Percentiles rank a stretch among this genome's conserved stretches.
Evolutionary conservation across 2,797 vertebrate species (phyloP).

Genomic region (Anomalospiza imberbis): DNA sequence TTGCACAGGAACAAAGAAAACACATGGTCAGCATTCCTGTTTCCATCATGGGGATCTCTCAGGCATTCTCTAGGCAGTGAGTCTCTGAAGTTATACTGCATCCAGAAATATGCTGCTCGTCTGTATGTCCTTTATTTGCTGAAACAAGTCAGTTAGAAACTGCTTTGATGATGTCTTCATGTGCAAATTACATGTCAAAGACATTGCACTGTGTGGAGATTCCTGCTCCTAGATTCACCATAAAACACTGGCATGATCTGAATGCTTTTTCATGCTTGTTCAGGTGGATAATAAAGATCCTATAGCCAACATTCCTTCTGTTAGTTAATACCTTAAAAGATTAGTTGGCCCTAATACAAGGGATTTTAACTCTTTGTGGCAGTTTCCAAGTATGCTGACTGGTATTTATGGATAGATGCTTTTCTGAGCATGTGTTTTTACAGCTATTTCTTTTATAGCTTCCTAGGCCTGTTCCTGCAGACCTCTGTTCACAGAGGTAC

Average conservation of each 20-base stretch:
- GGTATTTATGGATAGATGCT: background rate
- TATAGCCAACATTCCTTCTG: constrained; percentile 66
- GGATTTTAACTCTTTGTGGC: constrained; percentile 55
- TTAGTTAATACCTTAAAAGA: constrained; percentile 69
- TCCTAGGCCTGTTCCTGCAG: background rate
- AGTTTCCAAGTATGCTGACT: background rate
- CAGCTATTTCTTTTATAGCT: background rate
- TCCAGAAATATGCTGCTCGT: constrained; percentile 36
- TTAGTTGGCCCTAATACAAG: constrained; percentile 57
- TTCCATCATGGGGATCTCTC: background rate
- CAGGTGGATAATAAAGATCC: constrained; percentile 71
- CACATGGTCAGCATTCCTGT: constrained; percentile 17
- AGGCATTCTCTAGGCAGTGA: background rate
- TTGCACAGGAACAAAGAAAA: constrained; percentile 30
- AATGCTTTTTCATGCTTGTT: constrained; percentile 72
- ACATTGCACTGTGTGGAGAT: constrained; percentile 28
- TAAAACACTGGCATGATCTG: constrained; percentile 57
- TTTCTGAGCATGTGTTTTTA: background rate
- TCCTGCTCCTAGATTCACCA: constrained; percentile 54
- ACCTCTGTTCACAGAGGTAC: background rate
- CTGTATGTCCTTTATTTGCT: constrained; percentile 28
- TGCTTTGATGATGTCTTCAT: constrained; percentile 62
- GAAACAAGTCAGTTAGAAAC: constrained; percentile 65
- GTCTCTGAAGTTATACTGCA: background rate
- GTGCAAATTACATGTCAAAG: constrained; percentile 55